A percentile compares a stretch with the other conserved stretches of the same genome.
Conservation (phyloP, 2,113 vertebrate species). For the Ochotona curzoniae region DNA sequence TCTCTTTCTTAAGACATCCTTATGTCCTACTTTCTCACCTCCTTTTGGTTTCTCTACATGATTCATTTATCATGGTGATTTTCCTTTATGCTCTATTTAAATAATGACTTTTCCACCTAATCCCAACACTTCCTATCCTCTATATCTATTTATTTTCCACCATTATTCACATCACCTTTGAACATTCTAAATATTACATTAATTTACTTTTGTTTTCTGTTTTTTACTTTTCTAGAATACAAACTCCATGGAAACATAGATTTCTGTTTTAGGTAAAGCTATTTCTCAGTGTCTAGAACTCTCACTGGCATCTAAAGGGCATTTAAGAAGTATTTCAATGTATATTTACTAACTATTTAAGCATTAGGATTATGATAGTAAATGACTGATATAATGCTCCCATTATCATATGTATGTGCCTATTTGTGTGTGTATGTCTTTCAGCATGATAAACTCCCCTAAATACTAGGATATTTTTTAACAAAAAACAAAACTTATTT, state of each 20-base stretch:
- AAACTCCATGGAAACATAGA: not conserved
- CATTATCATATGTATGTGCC: not conserved
- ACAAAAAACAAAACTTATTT: not conserved
- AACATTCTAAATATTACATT: not conserved
- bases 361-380: not conserved
- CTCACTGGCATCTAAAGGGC: not conserved
- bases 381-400: not conserved
- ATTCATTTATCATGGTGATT: not conserved
- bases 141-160: not conserved
- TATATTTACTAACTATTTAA: not conserved
- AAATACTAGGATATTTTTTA: not conserved
- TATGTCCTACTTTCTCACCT: not conserved
- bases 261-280: not conserved
- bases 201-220: constrained; percentile 25
- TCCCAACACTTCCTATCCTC: not conserved
- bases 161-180: not conserved
- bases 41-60: constrained; percentile 26
- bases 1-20: not conserved
- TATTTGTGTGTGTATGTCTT: not conserved
- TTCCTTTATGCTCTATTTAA: constrained; percentile 3
- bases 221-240: not conserved
- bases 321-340: not conserved
- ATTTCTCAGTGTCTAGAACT: not conserved
- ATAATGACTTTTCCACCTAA: not conserved
- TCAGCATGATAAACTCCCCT: not conserved